Conservation (phyloP, 2,797 vertebrate species). For the Capromys pilorides region DNA sequence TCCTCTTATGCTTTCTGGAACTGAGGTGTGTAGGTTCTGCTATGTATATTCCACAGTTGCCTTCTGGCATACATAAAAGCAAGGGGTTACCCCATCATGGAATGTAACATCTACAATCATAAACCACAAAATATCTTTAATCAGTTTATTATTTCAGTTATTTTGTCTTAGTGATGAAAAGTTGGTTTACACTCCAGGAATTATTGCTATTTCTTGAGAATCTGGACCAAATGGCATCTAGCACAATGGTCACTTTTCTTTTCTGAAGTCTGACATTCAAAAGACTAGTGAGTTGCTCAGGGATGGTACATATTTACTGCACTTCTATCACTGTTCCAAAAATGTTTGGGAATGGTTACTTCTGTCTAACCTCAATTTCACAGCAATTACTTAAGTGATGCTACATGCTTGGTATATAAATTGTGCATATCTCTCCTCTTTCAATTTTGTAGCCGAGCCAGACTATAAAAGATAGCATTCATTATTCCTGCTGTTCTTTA, state of each 20-base stretch:
- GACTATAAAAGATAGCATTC: neutral
- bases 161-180: neutral
- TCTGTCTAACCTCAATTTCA: neutral
- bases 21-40: neutral
- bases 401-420: neutral
- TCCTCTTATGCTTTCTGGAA: neutral
- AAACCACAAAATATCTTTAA: neutral
- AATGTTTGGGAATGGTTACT: neutral
- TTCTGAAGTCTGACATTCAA: neutral
- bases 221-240: neutral
- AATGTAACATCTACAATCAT: neutral
- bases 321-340: neutral
- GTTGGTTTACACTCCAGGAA: neutral
- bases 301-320: neutral
- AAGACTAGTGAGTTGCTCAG: neutral
- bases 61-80: neutral
- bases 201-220: neutral
- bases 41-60: no score
- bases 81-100: no score
- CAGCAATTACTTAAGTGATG: neutral
- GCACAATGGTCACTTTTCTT: neutral
- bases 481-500: neutral
- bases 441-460: neutral
- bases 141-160: neutral
- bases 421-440: neutral